Base-by-base conservation (phyloP, 2,888 invertebrate species). In the Lamproptera curius region DNA sequence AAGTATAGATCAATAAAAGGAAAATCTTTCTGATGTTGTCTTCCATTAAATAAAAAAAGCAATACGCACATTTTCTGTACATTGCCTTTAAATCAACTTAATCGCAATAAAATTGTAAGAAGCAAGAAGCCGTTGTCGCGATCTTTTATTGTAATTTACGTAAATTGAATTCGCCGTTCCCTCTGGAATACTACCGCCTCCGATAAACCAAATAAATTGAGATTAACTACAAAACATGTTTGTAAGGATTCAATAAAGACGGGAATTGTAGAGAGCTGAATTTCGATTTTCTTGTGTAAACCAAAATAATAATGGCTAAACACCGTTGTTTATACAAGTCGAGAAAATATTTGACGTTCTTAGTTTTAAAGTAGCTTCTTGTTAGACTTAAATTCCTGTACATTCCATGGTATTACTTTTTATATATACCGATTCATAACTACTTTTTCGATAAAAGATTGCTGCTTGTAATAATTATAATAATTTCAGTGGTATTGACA, bases 91-190 rank as follows among this genome's bases (percentile, higher is more conserved):
- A 44, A 36, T 16, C 11, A 9, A 44, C 31, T 36, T 37, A 44
- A 44, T 44, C 26, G 16, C 20, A 20, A 3, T 20, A 20, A 20
- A 20, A 20, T 6, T 3, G 6, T 6, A 46, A 34, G 34, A 23
- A 34, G 34, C 28, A 23, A 33, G 8, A 16, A 26, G 40, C 2
- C 46, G 13, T 28, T 34, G 41, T 28, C 41, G n/a, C 10, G 14
- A 41, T 16, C 26, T 33, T 46, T 46, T 40, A 46, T 40, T 26
- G 39, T 35, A 40, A 46, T 40, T 46, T 41, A 41, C 40, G 23
- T 46, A 28, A 46, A 46, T 46, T 41, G 40, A 41, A 46, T 46
- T 46, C 40, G 35, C 40, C 16, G 28, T 46, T 41, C 46, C 40
- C 11, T 16, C 26, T 41, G 35, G 9, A 41, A 40, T 17, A 17